Evolutionary conservation across 2,888 invertebrate species (phyloP).

Genomic region (Harpalus rubripes): DNA sequence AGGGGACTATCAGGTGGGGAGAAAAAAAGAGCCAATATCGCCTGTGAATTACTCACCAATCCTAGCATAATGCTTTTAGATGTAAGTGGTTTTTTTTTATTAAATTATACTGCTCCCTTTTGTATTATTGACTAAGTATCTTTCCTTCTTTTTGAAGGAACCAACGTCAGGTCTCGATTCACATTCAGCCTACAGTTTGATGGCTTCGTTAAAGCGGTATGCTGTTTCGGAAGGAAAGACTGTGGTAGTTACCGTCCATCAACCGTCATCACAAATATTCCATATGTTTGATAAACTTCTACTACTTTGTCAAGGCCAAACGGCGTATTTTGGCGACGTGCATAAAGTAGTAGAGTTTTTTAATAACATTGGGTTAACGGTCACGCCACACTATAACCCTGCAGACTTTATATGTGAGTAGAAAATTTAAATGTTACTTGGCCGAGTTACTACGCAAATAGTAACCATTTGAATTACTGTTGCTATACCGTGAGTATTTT

Average conservation of each 20-base stretch:
- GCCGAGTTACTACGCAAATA: too few species aligned
- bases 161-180: conserved; percentile 91
- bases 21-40: conserved; percentile 90
- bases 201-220: conserved; percentile 86
- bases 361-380: conserved; percentile 84
- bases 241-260: conserved; percentile 89
- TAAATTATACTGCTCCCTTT: background rate
- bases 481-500: too few species aligned
- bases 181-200: conserved; percentile 87
- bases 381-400: conserved; percentile 89
- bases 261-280: conserved; percentile 91
- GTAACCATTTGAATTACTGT: too few species aligned
- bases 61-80: conserved; percentile 89
- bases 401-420: conserved; percentile 90
- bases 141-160: conserved; percentile 80
- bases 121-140: background rate
- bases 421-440: background rate
- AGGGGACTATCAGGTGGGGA: conserved; percentile 90
- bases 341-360: conserved; percentile 87
- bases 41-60: conserved; percentile 89
- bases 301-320: conserved; percentile 84
- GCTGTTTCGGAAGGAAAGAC: conserved; percentile 88
- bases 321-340: conserved; percentile 88
- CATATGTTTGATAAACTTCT: conserved; percentile 89
- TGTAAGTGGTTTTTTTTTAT: conserved; percentile 78